Conservation (phyloP, 2,113 vertebrate genomes). For the Mormoops blainvillei region DNA sequence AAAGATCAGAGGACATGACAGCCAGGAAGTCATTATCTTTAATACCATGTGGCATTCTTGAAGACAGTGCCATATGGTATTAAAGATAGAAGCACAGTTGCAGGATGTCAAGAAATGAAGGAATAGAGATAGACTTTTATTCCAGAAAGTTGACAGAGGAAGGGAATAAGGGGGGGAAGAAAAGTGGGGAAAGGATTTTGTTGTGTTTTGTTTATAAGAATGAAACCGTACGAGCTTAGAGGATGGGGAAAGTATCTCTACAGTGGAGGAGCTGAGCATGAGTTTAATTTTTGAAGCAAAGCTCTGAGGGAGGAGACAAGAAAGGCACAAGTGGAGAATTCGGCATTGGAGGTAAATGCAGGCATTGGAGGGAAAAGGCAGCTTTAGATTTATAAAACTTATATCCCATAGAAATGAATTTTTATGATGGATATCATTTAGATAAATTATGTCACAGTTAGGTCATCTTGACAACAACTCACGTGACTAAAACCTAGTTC, state of each 20-base stretch:
- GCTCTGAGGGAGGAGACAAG: neutral
- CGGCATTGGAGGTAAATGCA: neutral
- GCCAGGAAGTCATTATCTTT: neutral
- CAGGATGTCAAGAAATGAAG: neutral
- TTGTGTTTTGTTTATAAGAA: neutral
- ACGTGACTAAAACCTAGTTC: neutral
- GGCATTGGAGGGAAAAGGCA: neutral
- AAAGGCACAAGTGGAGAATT: neutral
- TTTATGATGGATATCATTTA: neutral
- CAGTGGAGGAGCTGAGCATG: neutral
- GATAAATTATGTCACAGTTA: neutral
- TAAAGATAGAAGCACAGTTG: neutral
- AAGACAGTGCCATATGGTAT: neutral
- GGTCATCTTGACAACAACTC: neutral
- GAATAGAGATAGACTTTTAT: neutral
- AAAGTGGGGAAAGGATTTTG: neutral
- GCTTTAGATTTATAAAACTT: neutral
- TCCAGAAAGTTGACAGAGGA: neutral
- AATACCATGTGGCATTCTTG: neutral
- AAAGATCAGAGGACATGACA: neutral
- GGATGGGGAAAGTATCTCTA: neutral
- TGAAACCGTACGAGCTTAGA: neutral
- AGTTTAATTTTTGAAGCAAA: neutral
- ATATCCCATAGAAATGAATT: neutral
- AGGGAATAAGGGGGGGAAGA: neutral